Evolutionary conservation across 1,140 invertebrate genomes (phyloP), one percentile per base, ranked within the genome.

Genomic region (Leptestheria dahalacensis): DNA sequence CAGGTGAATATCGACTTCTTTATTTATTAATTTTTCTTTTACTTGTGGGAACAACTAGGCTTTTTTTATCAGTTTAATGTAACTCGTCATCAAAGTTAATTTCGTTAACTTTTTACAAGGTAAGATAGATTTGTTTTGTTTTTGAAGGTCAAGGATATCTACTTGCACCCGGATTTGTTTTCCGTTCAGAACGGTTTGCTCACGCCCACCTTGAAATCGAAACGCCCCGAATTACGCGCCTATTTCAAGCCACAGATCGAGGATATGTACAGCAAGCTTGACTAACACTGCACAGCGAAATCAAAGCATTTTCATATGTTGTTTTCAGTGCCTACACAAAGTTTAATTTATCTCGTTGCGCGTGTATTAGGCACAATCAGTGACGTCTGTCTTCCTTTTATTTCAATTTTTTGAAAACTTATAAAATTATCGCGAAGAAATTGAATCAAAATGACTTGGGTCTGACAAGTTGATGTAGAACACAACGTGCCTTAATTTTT

Each of bases 151-250:
- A 95, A 95, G 75, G 91, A 95, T 71, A 86, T 97, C 63, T 89
- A 93, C 72, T 73, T 99, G 25, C 88, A 91, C 74, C 83, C 89
- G 3, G 89, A 96, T 73, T 84, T 84, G 50, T 99, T 98, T 75
- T 91, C 91, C 46, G 83, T 97, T 57, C 92, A 97, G 75, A 98
- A 99, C 73, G 91, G 89, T 60, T 80, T 99, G 18, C 75, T 99
- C 24, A 98, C 96, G 33, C 94, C 96, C 41, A 97, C 94, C 47
- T 78, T 98, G 69, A 99, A 99, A 75, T 83, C 87, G 61, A 97
- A 96, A 76, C 78, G 92, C 71, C 86, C 86, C 49, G 85, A 93
- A 71, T 78, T 95, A 57, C 87, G 85, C 71, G 86, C 82, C 54
- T 88, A 88, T 67, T 95, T 93, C 73, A 89, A 88, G 67, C 85